Evolutionary conservation across 2,888 invertebrate species (phyloP).

Genomic region (Apamea epomidion): DNA sequence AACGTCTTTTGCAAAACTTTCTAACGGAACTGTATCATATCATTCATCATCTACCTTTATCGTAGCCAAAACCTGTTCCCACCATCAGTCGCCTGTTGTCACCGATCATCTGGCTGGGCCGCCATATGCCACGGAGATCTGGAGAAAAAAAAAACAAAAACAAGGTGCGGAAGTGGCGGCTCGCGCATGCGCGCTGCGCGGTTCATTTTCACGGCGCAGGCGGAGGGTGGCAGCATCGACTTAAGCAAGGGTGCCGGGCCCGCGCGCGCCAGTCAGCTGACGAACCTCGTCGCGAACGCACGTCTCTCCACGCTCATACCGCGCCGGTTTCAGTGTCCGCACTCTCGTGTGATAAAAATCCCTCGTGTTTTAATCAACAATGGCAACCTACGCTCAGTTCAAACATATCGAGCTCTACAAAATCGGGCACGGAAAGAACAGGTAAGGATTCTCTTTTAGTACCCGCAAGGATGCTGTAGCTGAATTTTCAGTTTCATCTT

Average conservation of each 20-base stretch:
- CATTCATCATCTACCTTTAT: slow-evolving; percentile 57
- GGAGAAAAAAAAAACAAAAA: slow-evolving; percentile 72
- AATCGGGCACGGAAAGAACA: slow-evolving; percentile 97
- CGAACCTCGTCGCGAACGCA: slow-evolving; percentile 78
- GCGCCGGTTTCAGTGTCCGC: slow-evolving; percentile 77
- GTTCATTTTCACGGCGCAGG: slow-evolving; percentile 82
- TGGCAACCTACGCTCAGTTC: slow-evolving; percentile 98
- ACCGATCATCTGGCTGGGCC: slow-evolving; percentile 62
- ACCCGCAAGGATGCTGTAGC: slow-evolving; percentile 76
- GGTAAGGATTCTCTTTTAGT: slow-evolving; percentile 89
- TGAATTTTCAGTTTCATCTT: slow-evolving; percentile 67
- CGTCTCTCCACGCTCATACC: slow-evolving; percentile 69
- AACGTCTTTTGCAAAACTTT: slow-evolving; percentile 52
- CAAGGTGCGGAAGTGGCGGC: slow-evolving; percentile 77
- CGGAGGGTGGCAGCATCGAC: slow-evolving; percentile 89
- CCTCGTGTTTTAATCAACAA: slow-evolving; percentile 80
- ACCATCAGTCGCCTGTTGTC: slow-evolving; percentile 62
- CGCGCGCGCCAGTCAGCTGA: slow-evolving; percentile 90
- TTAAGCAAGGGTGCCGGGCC: slow-evolving; percentile 84
- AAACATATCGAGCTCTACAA: slow-evolving; percentile 98
- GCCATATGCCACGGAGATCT: slow-evolving; percentile 68
- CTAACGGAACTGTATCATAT: slow-evolving; percentile 60
- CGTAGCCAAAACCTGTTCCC: slow-evolving; percentile 62
- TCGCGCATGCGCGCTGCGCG: slow-evolving; percentile 81
- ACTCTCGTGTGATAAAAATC: slow-evolving; percentile 76